Conservation (phyloP, 2,113 vertebrate species). For the Notechis scutatus region DNA sequence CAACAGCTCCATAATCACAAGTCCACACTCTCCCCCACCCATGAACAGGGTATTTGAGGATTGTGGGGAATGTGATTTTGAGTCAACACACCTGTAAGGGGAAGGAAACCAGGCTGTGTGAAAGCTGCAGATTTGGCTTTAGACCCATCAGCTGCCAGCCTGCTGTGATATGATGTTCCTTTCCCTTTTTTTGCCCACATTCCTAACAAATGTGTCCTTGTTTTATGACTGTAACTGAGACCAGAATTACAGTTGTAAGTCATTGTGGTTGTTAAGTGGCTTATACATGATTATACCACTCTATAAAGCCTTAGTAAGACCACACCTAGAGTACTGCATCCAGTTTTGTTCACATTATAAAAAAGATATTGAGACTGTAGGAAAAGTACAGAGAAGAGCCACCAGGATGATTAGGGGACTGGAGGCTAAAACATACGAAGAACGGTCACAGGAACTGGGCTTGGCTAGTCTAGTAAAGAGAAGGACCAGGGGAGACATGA, state of each 20-base stretch:
- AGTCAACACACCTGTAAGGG: not conserved
- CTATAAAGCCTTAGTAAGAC: no score
- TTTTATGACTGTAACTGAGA: not conserved
- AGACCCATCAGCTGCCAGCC: not conserved
- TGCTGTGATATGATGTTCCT: fast-evolving
- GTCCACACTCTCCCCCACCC: not conserved
- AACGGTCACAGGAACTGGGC: no score
- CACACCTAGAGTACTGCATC: no score
- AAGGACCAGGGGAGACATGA: no score
- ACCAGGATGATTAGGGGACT: no score
- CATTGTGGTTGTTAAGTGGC: not conserved
- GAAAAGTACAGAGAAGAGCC: no score
- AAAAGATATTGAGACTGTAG: no score
- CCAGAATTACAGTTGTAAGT: not conserved
- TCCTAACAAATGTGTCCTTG: not conserved
- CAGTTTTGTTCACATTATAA: no score
- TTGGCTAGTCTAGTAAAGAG: no score
- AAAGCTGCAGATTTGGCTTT: not conserved
- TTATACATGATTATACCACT: not conserved
- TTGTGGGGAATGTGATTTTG: not conserved
- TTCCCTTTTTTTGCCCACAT: not conserved
- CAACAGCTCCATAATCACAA: not conserved
- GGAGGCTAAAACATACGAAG: no score
- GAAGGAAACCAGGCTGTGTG: not conserved
- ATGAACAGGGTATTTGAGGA: not conserved